Conservation (phyloP, 2,113 vertebrate genomes). For the Ageneiosus marmoratus region DNA sequence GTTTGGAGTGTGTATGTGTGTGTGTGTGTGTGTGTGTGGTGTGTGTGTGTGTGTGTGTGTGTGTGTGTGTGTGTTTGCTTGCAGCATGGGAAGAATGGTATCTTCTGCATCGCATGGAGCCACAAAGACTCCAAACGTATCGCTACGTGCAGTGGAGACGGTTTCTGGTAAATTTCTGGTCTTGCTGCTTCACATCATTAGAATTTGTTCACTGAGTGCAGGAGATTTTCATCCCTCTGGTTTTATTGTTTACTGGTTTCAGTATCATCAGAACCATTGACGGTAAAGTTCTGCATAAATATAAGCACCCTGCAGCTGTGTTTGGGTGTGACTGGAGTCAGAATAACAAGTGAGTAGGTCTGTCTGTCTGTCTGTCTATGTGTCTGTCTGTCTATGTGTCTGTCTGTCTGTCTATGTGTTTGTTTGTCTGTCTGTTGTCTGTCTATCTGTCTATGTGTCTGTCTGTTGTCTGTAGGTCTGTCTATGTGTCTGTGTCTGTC, state of each 20-base stretch:
- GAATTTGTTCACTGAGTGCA: not conserved
- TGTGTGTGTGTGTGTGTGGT: not conserved
- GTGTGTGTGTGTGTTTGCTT: constrained; percentile 47
- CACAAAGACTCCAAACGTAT: constrained; percentile 98
- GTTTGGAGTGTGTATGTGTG: not conserved
- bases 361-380: not conserved
- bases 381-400: not conserved
- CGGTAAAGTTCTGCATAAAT: constrained; percentile 91
- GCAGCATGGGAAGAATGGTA: constrained; percentile 95
- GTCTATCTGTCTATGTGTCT: too few species aligned
- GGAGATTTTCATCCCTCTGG: not conserved
- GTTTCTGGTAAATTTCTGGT: constrained; percentile 85
- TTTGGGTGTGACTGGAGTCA: constrained; percentile 99
- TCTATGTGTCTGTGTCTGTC: constrained; percentile 8
- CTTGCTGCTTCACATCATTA: too few species aligned
- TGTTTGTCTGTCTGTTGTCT: not conserved
- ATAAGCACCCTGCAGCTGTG: constrained; percentile 93
- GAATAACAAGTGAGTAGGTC: constrained; percentile 90
- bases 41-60: not conserved
- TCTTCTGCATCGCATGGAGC: constrained; percentile 98
- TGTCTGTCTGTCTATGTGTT: not conserved
- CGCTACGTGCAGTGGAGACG: constrained; percentile 92
- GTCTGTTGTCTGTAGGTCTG: too few species aligned
- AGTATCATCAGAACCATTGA: constrained; percentile 93
- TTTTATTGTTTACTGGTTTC: constrained; percentile 56